phyloP scores from a whole-genome alignment of 1,140 invertebrate genomes.

The Cotesia vestalis region DNA sequence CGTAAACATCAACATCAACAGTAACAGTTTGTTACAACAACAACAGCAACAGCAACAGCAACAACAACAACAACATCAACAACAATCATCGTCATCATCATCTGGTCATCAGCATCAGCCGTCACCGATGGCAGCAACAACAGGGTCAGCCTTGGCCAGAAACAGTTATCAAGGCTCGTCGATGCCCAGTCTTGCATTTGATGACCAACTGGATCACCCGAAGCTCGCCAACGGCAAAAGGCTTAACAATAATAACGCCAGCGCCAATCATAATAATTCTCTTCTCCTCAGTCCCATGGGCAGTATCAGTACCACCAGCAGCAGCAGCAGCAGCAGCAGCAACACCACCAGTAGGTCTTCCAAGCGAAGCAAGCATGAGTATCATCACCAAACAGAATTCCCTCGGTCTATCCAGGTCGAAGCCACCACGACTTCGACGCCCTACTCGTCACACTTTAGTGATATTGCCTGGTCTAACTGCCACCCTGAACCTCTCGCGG shows the following conservation, averaged over 20 bases:
- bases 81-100: background rate
- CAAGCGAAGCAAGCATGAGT: conserved; percentile 54
- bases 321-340: no score
- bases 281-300: conserved; percentile 42
- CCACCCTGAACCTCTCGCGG: conserved; percentile 62
- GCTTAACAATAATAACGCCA: conserved; percentile 45
- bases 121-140: no score
- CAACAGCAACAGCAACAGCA: conserved; percentile 31
- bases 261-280: background rate
- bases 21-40: conserved; percentile 40
- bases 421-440: conserved; percentile 55
- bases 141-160: conserved; percentile 29
- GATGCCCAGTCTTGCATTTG: conserved; percentile 48
- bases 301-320: background rate
- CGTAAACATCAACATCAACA: no score
- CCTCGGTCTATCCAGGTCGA: conserved; percentile 59
- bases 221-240: conserved; percentile 55
- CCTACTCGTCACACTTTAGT: conserved; percentile 55
- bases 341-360: conserved; percentile 27
- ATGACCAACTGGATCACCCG: conserved; percentile 45
- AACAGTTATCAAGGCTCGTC: conserved; percentile 46
- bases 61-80: no score
- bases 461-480: conserved; percentile 63
- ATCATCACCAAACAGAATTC: conserved; percentile 44
- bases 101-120: conserved; percentile 34